A percentile compares a stretch with the other conserved stretches of the same genome.
Evolutionary conservation across 1,140 invertebrate species (phyloP).

Genomic region (Apis florea): DNA sequence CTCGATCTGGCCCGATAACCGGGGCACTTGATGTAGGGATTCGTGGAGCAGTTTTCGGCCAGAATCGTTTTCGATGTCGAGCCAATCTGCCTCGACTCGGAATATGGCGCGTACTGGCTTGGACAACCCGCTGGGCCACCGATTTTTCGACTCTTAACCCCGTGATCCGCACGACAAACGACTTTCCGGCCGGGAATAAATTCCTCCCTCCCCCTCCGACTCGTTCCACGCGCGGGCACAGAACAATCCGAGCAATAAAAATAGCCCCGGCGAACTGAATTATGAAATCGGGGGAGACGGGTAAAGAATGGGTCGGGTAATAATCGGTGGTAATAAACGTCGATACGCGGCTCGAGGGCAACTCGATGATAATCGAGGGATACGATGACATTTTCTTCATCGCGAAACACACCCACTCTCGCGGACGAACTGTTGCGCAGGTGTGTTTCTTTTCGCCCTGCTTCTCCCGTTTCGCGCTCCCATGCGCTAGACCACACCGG

Average conservation of each 20-base stretch:
- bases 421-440: slow-evolving; percentile 59
- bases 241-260: slow-evolving; percentile 29
- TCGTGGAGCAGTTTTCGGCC: slow-evolving; percentile 60
- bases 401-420: slow-evolving; percentile 53
- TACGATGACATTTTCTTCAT: slow-evolving; percentile 56
- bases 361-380: slow-evolving; percentile 25
- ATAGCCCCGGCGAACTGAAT: not conserved
- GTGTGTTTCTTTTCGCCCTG: slow-evolving; percentile 67
- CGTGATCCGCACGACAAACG: slow-evolving; percentile 45
- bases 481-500: slow-evolving; percentile 50
- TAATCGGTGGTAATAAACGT: slow-evolving; percentile 22
- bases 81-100: slow-evolving; percentile 48
- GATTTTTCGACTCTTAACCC: slow-evolving; percentile 60
- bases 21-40: slow-evolving; percentile 44
- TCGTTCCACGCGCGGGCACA: not conserved
- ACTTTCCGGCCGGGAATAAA: slow-evolving; percentile 26
- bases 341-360: not conserved
- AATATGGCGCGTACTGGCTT: slow-evolving; percentile 49
- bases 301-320: not conserved
- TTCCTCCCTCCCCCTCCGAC: not conserved
- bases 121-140: slow-evolving; percentile 55
- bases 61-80: slow-evolving; percentile 70
- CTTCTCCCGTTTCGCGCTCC: slow-evolving; percentile 35
- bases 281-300: not conserved
- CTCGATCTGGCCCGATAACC: slow-evolving; percentile 68